Conservation (phyloP, 2,113 vertebrate species). For the Herpailurus yagouaroundi region DNA sequence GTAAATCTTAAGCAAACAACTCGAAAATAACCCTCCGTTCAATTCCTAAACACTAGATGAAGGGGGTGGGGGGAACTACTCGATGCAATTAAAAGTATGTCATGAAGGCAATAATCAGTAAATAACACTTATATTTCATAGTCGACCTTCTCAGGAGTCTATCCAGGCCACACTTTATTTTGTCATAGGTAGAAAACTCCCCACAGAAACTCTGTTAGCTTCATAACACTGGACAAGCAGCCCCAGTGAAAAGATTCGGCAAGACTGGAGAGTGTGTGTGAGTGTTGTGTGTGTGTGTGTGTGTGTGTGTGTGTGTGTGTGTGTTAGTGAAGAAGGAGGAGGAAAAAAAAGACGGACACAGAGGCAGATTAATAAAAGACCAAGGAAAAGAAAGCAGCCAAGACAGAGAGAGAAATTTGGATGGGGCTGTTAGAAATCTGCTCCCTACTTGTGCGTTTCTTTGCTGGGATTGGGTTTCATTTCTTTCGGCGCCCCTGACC, state of each 20-base stretch:
- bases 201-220: conserved; percentile 31
- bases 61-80: background rate
- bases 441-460: conserved; percentile 59
- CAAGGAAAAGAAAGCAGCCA: background rate
- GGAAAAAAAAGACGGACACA: background rate
- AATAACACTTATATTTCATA: background rate
- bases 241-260: conserved; percentile 37
- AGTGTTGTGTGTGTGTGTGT: background rate
- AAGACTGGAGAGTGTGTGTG: background rate
- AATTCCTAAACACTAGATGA: background rate
- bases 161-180: conserved; percentile 46
- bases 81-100: background rate
- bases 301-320: background rate
- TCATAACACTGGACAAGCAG: conserved; percentile 39
- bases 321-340: too few relatives aligned
- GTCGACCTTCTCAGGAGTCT: background rate
- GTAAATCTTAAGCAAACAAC: conserved; percentile 51
- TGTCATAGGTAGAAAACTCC: conserved; percentile 34
- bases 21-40: background rate
- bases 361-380: background rate
- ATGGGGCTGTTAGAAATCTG: conserved; percentile 34
- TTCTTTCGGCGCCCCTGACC: conserved; percentile 84
- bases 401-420: background rate
- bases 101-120: background rate
- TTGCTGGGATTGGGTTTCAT: conserved; percentile 82